These are phyloP conservation scores for Phaedon cochleariae DNA, from an alignment of 2,888 invertebrate genomes.

Conservation along the genomic window DNA sequence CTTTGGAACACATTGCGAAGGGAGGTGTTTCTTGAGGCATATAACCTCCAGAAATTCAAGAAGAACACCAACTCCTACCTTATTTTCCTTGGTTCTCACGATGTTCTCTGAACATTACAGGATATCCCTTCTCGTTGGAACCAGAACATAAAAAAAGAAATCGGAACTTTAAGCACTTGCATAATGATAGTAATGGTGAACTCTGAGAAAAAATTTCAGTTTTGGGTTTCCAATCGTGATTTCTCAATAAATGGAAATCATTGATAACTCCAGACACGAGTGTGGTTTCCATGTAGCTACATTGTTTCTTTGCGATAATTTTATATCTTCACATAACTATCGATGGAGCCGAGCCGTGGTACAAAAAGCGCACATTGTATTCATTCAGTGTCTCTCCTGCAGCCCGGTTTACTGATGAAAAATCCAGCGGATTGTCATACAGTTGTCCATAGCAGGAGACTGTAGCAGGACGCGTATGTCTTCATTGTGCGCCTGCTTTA, in stretches of 20 bases:
- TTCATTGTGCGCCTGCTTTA: conserved; percentile 41
- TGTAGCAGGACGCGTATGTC: conserved; percentile 40
- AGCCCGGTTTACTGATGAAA: conserved; percentile 6
- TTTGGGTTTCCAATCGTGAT: too few species aligned
- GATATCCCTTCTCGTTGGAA: too few species aligned
- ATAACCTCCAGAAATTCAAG: too few species aligned
- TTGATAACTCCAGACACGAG: background rate
- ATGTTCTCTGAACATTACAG: too few species aligned
- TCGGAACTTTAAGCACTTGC: too few species aligned
- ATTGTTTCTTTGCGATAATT: background rate
- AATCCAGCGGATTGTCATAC: conserved; percentile 36
- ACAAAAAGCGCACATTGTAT: conserved; percentile 18
- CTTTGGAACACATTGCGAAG: too few species aligned
- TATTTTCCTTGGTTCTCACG: too few species aligned
- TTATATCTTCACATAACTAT: conserved; percentile 2
- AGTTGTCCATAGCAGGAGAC: conserved; percentile 41
- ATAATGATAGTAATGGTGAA: too few species aligned
- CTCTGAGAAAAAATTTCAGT: too few species aligned
- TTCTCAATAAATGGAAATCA: background rate
- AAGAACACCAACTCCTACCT: too few species aligned
- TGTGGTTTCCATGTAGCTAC: background rate
- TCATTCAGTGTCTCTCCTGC: conserved; percentile 8
- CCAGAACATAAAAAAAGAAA: too few species aligned
- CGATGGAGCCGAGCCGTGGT: background rate
- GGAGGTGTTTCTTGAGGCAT: too few species aligned